phyloP scores from a whole-genome alignment of 2,888 invertebrate species.

The Mimas tiliae region DNA sequence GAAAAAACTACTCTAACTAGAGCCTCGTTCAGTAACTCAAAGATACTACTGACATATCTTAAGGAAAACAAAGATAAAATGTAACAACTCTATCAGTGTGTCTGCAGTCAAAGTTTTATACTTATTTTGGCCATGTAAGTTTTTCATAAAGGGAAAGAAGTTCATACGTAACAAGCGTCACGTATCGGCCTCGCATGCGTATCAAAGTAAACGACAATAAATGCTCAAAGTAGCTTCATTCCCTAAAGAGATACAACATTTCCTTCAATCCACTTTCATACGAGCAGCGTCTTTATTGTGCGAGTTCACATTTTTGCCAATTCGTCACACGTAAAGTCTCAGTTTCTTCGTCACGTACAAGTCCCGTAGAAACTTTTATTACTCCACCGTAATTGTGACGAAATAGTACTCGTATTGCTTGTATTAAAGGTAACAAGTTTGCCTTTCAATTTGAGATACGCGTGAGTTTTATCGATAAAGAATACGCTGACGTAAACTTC shows the following conservation, averaged over 20 bases:
- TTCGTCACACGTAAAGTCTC: slow-evolving; percentile 75
- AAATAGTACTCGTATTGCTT: slow-evolving; percentile 50
- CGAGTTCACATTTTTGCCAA: slow-evolving; percentile 56
- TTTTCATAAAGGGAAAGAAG: slow-evolving; percentile 27
- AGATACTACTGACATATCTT: too few relatives aligned
- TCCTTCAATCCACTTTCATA: slow-evolving; percentile 60
- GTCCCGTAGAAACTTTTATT: slow-evolving; percentile 70
- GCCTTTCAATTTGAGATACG: slow-evolving; percentile 39
- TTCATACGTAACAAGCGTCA: slow-evolving; percentile 41
- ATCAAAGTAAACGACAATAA: slow-evolving; percentile 56
- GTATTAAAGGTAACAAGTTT: slow-evolving; percentile 42
- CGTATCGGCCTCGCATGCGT: slow-evolving; percentile 46
- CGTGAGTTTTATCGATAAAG: slow-evolving; percentile 40
- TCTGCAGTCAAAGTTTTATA: not conserved
- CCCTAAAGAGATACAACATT: slow-evolving; percentile 65
- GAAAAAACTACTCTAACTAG: too few relatives aligned
- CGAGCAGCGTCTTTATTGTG: slow-evolving; percentile 43
- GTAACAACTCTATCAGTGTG: not conserved
- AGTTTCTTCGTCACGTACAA: slow-evolving; percentile 67
- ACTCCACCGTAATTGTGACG: slow-evolving; percentile 67
- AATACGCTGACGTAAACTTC: slow-evolving; percentile 25
- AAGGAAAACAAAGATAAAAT: not conserved
- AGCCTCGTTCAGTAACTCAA: too few relatives aligned
- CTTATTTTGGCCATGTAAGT: not conserved
- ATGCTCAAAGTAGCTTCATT: slow-evolving; percentile 59